Evolutionary conservation across 2,888 invertebrate genomes (phyloP).

Genomic region (Alloscopus bannaensis): DNA sequence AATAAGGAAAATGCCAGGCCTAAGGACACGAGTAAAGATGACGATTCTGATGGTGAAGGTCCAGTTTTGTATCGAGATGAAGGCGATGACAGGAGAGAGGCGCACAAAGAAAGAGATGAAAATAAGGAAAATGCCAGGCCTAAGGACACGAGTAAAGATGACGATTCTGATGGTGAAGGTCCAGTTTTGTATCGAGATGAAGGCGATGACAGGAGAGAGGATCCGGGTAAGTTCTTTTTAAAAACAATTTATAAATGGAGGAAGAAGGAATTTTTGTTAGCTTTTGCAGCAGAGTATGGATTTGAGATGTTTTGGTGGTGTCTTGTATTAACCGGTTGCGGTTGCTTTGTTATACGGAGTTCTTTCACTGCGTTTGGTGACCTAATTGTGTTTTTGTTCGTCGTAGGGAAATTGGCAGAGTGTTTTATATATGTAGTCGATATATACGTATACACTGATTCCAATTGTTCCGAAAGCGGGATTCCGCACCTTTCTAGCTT

Average conservation of each 20-base stretch:
- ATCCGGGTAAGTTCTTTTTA: constrained; percentile 77
- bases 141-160: constrained; percentile 74
- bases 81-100: constrained; percentile 68
- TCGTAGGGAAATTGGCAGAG: too few species aligned
- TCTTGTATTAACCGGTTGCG: too few species aligned
- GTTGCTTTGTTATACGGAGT: too few species aligned
- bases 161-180: constrained; percentile 79
- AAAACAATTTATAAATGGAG: too few species aligned
- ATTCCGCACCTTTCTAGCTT: too few species aligned
- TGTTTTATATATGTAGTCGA: too few species aligned
- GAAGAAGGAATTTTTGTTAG: too few species aligned
- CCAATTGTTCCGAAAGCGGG: too few species aligned
- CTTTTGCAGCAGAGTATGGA: too few species aligned
- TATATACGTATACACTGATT: too few species aligned
- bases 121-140: constrained; percentile 75
- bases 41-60: constrained; percentile 79
- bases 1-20: constrained; percentile 75
- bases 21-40: constrained; percentile 74
- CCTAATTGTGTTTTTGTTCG: constrained; percentile 46
- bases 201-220: constrained; percentile 74
- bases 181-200: constrained; percentile 84
- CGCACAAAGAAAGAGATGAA: constrained; percentile 95
- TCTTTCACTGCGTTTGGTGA: too few species aligned
- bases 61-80: constrained; percentile 84
- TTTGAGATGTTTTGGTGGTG: too few species aligned